Evolutionary conservation across 2,113 vertebrate genomes (phyloP), one percentile per base, ranked within the genome.

Genomic region (Accipiter cooperii): DNA sequence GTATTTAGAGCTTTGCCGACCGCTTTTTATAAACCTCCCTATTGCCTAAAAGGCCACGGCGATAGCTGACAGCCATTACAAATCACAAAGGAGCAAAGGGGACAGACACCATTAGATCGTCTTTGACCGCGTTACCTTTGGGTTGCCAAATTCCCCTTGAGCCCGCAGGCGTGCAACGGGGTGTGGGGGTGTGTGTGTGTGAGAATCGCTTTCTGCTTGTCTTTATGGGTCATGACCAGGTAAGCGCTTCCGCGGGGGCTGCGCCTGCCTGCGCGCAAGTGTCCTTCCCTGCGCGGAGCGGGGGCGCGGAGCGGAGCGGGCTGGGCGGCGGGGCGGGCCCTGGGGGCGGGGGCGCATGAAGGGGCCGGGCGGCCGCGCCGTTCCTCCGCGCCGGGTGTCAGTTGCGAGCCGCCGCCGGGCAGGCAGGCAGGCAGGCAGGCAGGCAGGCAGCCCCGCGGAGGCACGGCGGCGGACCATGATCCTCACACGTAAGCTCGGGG

Each of bases 211-310:
- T 54, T 21, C 8, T 44, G 4, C 29, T 6, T 13, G 20, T 28
- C 13, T 15, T 40, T 5, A 2, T 3, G n/a, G n/a, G 29, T 34
- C 18, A 58, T 6, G 31, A 1, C 34, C 63, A 17, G 26, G 51
- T 40, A 16, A 21, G 6, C 3, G 3, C 17, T 8, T 2, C 7
- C 17, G 1, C 3, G 1, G 7, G 1, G 7, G 38, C 15, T 31
- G 24, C 61, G 18, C n/a, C n/a, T 13, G 13, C 64, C 52, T 31
- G 31, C 29, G 42, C 22, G 5, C 28, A 8, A 31, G 6, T 3
- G 7, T 4, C 9, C 33, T 5, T 9, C 18, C 29, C 22, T 10
- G 13, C 28, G n/a, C 44, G 17, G 54, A 15, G 18, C 7, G 17
- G 46, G 46, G 7, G 51, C 40, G 34, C 42, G 54, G 25, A 15